Conservation (phyloP, 2,113 vertebrate genomes). For the Chinchilla lanigera region DNA sequence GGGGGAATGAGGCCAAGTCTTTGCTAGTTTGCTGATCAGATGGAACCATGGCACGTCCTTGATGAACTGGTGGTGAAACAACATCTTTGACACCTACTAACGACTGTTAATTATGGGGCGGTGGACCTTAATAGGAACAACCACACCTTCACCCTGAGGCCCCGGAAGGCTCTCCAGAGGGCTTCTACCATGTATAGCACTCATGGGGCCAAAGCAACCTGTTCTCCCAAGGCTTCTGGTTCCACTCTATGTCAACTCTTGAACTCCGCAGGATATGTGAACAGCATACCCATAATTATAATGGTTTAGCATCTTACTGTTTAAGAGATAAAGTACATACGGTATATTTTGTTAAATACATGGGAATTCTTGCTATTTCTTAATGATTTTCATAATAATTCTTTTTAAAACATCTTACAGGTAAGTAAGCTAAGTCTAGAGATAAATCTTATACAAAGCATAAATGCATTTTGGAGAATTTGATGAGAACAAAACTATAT, state of each 20-base stretch:
- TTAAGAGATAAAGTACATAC: background rate
- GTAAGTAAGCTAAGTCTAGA: background rate
- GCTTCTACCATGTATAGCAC: background rate
- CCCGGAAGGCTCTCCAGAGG: background rate
- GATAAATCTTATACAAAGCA: background rate
- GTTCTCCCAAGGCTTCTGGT: background rate
- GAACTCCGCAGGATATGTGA: background rate
- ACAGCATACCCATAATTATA: background rate
- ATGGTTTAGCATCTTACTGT: background rate
- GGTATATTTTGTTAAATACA: background rate
- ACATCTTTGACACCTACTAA: accelerated
- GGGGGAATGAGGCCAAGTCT: background rate
- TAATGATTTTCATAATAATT: background rate
- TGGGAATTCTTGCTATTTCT: background rate
- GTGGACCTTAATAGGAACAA: background rate
- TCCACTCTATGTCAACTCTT: background rate
- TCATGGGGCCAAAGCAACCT: background rate
- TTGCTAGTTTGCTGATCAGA: background rate
- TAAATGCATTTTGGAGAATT: background rate
- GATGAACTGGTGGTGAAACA: accelerated
- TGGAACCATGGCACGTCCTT: background rate
- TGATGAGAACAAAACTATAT: background rate
- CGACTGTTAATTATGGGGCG: accelerated
- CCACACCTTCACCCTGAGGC: background rate
- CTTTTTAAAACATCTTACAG: background rate